Base-by-base conservation (phyloP, 2,797 vertebrate genomes). In the Tapirus indicus region DNA sequence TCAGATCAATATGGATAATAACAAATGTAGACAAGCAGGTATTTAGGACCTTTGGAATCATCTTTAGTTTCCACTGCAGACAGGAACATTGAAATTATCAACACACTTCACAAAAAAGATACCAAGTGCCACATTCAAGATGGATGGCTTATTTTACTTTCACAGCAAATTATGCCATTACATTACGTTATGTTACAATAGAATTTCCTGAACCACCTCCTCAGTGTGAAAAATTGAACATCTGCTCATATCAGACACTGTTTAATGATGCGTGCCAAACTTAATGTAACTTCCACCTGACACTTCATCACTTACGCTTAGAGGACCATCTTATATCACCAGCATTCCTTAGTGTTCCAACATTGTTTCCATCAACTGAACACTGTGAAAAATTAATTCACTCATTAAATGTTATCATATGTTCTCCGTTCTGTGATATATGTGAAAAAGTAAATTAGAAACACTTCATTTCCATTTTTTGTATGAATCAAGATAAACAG, bases 171-270 rank as follows among this genome's bases (percentile, higher is more conserved):
- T 94, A 90, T 95, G 38, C 66, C 94, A 89, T 96, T 96, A 85
- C 35, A 93, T 94, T 64, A 95, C 29, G 7, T 92, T 97, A 96
- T 93, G 93, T 62, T 96, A 74, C 92, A 95, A 78, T 11, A 95
- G 27, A 96, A 94, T 93, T 35, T 79, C 97, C 71, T 96, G 92
- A 78, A n/a, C 6, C 95, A 94, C 91, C 95, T 98, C 96, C 66
- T 96, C 79, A 44, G 82, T 86, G 71, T 78, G 84, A 78, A 94
- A 97, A 97, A 97, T n/a, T 87, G 95, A 96, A 84, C 88, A 91
- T 97, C 98, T 98, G 98, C 74, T 97, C 97, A 6, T 35, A 94
- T 86, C 95, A 95, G 86, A 85, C 87, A 84, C 18, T 17, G 95
- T 25, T 78, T 94, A 97, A 96, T 91, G 25, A 56, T 95, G 78